Evolutionary conservation across 2,888 invertebrate species (phyloP).

Genomic region (Metacarcinus magister): DNA sequence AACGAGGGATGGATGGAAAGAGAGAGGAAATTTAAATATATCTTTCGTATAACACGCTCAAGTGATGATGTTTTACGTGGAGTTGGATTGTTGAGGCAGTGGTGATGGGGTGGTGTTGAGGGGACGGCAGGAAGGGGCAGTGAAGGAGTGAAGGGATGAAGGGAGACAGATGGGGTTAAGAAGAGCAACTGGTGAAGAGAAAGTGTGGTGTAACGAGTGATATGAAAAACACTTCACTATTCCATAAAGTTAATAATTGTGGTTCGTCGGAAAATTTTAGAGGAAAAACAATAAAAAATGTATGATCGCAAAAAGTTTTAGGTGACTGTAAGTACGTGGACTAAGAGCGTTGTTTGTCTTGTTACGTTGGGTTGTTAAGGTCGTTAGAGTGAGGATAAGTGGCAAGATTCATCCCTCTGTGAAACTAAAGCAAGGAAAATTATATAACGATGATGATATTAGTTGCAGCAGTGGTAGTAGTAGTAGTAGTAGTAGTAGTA

Average conservation of each 20-base stretch:
- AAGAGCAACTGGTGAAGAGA: not conserved
- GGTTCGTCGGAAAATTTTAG: not conserved
- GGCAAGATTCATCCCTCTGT: not conserved
- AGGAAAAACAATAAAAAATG: not conserved
- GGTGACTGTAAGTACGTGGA: not conserved
- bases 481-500: not conserved
- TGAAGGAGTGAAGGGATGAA: not conserved
- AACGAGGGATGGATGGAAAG: not conserved
- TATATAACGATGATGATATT: not conserved
- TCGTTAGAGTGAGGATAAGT: not conserved
- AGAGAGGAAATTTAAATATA: too few species aligned
- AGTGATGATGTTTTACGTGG: not conserved
- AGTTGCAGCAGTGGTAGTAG: not conserved
- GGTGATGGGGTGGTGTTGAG: not conserved
- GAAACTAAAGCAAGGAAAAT: not conserved
- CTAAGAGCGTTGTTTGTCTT: not conserved
- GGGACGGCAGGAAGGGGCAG: not conserved
- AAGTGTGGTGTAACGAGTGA: not conserved
- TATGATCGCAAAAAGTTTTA: not conserved
- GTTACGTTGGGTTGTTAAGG: not conserved
- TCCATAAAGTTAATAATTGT: not conserved
- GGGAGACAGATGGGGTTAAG: not conserved
- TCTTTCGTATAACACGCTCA: not conserved
- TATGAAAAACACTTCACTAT: not conserved
- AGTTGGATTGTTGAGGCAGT: not conserved